phyloP scores from a whole-genome alignment of 2,797 vertebrate genomes.

The Pangasius mekongensis region DNA sequence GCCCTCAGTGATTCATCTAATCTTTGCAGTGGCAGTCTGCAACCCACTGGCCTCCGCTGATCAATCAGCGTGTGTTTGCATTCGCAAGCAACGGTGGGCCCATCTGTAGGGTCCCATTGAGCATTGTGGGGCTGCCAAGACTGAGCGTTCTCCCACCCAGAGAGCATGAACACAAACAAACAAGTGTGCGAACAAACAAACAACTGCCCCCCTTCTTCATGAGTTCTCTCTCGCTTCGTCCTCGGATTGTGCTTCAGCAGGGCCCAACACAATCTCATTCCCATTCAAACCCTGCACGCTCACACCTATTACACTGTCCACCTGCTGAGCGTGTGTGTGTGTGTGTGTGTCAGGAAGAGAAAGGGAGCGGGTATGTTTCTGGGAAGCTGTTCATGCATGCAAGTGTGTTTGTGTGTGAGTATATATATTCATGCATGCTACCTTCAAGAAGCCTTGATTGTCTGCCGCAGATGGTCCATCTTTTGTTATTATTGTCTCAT shows the following conservation, averaged over 20 bases:
- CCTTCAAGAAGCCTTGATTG: conserved; percentile 67
- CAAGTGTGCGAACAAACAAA: conserved; percentile 41
- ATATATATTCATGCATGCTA: conserved; percentile 52
- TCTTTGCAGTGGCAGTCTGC: conserved; percentile 39
- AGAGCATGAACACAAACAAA: conserved; percentile 45
- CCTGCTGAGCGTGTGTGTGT: conserved; percentile 32
- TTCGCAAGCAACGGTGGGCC: conserved; percentile 28
- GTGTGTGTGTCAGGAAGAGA: conserved; percentile 24
- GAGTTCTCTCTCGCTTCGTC: neutral
- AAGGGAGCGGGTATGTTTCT: conserved; percentile 52
- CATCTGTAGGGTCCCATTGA: conserved; percentile 48
- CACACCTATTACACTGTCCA: conserved; percentile 41
- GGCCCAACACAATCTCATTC: conserved; percentile 34
- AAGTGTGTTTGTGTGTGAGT: conserved; percentile 48
- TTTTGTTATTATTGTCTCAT: conserved; percentile 78
- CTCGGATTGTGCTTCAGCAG: conserved; percentile 15
- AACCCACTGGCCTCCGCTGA: conserved; percentile 29
- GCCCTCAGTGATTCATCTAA: conserved; percentile 24
- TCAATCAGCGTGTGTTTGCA: conserved; percentile 53
- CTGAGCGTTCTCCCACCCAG: conserved; percentile 35
- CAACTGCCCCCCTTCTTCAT: conserved; percentile 3
- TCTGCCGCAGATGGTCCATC: conserved; percentile 82
- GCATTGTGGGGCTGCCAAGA: conserved; percentile 34
- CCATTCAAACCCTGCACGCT: conserved; percentile 33
- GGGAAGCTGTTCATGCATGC: conserved; percentile 22